A percentile compares a stretch with the other conserved stretches of the same genome.
These are phyloP conservation scores for Mythimna vitellina DNA, from an alignment of 2,888 invertebrate species.

Conservation along the genomic window DNA sequence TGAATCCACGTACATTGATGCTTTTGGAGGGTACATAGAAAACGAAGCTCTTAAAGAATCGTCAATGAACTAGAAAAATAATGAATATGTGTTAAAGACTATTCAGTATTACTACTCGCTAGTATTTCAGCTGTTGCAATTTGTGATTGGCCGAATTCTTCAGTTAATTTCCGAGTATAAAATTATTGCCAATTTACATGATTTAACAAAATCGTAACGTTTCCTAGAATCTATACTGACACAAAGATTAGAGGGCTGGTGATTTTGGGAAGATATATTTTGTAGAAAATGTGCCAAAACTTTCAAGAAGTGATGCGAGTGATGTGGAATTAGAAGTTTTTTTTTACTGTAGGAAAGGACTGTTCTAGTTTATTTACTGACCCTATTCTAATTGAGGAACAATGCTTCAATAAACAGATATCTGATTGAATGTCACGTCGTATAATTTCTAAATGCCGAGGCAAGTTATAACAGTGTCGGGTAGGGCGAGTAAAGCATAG, in stretches of 20 bases:
- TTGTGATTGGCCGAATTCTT: conserved; percentile 73
- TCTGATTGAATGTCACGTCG: conserved; percentile 37
- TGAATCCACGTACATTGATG: conserved; percentile 54
- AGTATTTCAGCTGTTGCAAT: conserved; percentile 69
- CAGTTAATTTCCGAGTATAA: conserved; percentile 71
- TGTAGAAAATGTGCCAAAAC: conserved; percentile 19
- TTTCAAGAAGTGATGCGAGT: neutral
- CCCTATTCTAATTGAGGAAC: neutral
- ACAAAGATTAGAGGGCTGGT: conserved; percentile 67
- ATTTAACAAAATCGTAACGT: conserved; percentile 70
- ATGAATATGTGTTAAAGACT: neutral
- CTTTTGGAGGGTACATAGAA: conserved; percentile 30
- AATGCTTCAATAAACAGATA: conserved; percentile 6
- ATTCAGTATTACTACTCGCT: conserved; percentile 18
- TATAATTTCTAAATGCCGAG: conserved; percentile 51
- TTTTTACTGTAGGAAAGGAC: neutral
- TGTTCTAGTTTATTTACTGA: neutral
- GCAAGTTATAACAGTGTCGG: conserved; percentile 59
- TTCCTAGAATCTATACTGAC: conserved; percentile 71
- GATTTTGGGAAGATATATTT: conserved; percentile 4
- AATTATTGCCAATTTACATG: conserved; percentile 76
- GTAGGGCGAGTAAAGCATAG: conserved; percentile 68
- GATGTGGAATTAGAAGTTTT: neutral
- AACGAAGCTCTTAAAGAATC: neutral
- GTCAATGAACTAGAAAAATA: conserved; percentile 45